A percentile compares a stretch with the other conserved stretches of the same genome.
These are phyloP conservation scores for Enteromius fasciolatus DNA, from an alignment of 2,797 vertebrate species.

Conservation along the genomic window DNA sequence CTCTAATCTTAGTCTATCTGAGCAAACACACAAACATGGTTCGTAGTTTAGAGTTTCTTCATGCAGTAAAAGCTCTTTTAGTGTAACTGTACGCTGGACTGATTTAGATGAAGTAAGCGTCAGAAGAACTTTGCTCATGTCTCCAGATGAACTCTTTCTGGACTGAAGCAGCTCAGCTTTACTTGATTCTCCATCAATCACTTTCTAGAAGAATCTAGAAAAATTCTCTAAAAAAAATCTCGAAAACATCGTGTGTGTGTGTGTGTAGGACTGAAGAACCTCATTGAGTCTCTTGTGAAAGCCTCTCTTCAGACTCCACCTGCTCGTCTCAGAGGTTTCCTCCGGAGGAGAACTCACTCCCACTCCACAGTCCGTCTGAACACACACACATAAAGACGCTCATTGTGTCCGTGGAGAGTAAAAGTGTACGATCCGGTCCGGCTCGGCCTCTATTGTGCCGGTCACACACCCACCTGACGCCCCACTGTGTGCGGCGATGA, in stretches of 20 bases:
- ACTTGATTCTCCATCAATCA: too few species aligned
- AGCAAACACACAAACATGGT: too few species aligned
- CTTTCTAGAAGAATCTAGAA: too few species aligned
- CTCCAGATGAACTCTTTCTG: too few species aligned
- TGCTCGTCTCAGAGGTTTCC: slow-evolving; percentile 74
- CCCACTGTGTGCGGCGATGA: slow-evolving; percentile 29
- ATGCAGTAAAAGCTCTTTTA: too few species aligned
- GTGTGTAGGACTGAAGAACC: background rate
- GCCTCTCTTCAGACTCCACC: slow-evolving; percentile 49
- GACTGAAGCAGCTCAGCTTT: too few species aligned
- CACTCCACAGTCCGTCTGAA: slow-evolving; percentile 59
- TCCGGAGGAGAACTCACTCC: slow-evolving; percentile 71
- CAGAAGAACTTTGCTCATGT: too few species aligned
- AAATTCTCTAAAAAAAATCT: too few species aligned
- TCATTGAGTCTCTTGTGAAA: background rate
- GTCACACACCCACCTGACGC: slow-evolving; percentile 71
- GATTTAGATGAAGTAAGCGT: too few species aligned
- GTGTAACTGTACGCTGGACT: too few species aligned
- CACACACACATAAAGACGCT: slow-evolving; percentile 64
- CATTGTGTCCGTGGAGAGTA: slow-evolving; percentile 67
- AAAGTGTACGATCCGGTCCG: slow-evolving; percentile 56
- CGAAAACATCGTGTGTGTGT: background rate
- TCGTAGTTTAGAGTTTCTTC: too few species aligned
- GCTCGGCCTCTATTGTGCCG: slow-evolving; percentile 75
- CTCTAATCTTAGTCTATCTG: too few species aligned